Evolutionary conservation across 2,888 invertebrate species (phyloP).

Genomic region (Mythimna ferrago): DNA sequence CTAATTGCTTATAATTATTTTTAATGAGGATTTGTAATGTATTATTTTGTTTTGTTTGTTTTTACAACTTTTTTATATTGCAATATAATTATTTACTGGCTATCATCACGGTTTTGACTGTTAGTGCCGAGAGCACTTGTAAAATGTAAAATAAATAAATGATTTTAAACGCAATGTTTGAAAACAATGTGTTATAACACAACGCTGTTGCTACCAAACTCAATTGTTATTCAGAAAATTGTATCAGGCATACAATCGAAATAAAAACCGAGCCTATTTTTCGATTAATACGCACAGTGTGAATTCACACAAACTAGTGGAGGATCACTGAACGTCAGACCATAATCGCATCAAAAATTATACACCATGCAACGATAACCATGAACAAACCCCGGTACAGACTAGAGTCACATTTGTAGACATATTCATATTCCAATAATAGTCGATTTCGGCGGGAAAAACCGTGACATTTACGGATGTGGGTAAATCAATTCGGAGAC

Average conservation of each 20-base stretch:
- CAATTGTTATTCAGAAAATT: conserved; percentile 1
- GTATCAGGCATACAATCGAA: neutral
- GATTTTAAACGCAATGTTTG: no score
- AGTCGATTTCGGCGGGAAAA: conserved; percentile 75
- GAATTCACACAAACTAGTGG: conserved; percentile 14
- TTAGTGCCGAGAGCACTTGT: no score
- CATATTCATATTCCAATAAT: conserved; percentile 75
- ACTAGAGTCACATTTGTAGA: conserved; percentile 56
- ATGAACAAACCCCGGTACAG: conserved; percentile 39
- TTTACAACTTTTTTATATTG: no score
- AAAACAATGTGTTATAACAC: no score
- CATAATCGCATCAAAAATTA: conserved; percentile 40
- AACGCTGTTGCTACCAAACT: neutral
- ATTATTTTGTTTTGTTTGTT: no score
- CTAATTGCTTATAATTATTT: no score
- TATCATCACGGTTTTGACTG: no score
- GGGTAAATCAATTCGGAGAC: conserved; percentile 85
- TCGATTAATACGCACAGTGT: neutral
- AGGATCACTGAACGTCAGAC: conserved; percentile 30
- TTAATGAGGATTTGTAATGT: no score
- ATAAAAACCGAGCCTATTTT: conserved; percentile 3
- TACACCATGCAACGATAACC: conserved; percentile 42
- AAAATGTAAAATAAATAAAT: no score
- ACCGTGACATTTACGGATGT: conserved; percentile 85
- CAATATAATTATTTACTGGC: no score